Base-by-base conservation (phyloP, 2,888 invertebrate genomes). In the Drosophila neotestacea region DNA sequence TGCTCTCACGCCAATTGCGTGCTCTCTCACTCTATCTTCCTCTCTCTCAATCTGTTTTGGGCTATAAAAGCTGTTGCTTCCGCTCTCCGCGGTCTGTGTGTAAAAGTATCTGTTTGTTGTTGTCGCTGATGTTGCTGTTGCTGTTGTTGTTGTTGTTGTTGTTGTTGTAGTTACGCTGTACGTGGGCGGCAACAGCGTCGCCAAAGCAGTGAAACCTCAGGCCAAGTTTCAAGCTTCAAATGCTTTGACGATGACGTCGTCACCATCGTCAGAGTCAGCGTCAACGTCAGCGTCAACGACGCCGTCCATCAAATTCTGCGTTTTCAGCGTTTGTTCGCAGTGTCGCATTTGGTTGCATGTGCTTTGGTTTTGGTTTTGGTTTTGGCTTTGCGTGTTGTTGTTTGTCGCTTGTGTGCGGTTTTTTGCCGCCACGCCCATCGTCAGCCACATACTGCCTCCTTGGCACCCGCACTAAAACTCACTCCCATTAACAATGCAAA, bases 191-290 rank as follows among this genome's bases (percentile, higher is more conserved):
- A 62, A 66, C 70, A 58, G 39, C 56, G 69, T 62, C 66, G 72
- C 60, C 60, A 38, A 46, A 64, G 71, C 66, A 69, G 51, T 28
- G 75, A 86, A 86, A 87, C 74, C 83, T 75, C 74, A 71, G 73
- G 64, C 73, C 73, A 74, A 77, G 85, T 81, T 79, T 87, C 68
- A 63, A 83, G 84, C 81, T 81, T 71, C 52, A 74, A 84, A 89
- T 88, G 75, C 79, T 85, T 82, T 71, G 77, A 30, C 78, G 82
- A 85, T 87, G 89, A 88, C 87, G 90, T 88, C 88, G 85, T 70
- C 84, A 38, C 32, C 60, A 54, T 50, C 67, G 42, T 44, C 36
- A 47, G 54, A 62, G 67, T 59, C 62, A 63, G 36, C 68, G 60
- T 32, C 55, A 36, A 62, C 65, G 67, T 59, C 62, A 63, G 36